Evolutionary conservation across 2,113 vertebrate species (phyloP).

Genomic region (Chaetorhynchus papuensis): DNA sequence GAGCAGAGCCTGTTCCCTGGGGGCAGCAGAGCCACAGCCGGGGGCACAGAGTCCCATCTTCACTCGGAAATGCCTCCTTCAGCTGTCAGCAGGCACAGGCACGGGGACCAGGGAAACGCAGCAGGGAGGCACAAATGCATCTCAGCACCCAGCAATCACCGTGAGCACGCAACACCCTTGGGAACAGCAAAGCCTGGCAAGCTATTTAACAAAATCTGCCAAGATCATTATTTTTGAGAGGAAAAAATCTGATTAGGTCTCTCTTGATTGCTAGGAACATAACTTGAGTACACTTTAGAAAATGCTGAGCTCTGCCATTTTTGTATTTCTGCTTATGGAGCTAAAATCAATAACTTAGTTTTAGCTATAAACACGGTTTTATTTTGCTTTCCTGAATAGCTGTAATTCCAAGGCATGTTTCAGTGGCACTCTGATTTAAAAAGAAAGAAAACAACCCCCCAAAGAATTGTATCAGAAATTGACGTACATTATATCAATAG

Average conservation of each 20-base stretch:
- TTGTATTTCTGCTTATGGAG: conserved; percentile 2
- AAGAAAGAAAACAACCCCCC: background rate
- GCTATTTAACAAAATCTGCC: conserved; percentile 9
- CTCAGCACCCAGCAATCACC: background rate
- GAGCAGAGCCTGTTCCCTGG: background rate
- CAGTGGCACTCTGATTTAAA: background rate
- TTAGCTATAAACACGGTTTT: background rate
- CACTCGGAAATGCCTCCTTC: background rate
- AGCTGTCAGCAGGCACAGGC: background rate
- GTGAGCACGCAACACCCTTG: background rate
- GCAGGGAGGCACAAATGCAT: background rate
- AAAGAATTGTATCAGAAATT: background rate
- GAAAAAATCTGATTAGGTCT: conserved; percentile 41
- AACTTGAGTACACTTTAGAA: conserved; percentile 12
- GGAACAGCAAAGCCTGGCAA: background rate
- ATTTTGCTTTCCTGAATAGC: background rate
- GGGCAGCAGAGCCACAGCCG: background rate
- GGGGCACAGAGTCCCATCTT: background rate
- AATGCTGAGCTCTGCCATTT: conserved; percentile 37
- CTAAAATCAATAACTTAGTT: conserved; percentile 31
- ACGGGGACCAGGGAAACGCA: background rate
- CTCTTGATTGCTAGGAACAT: conserved; percentile 18
- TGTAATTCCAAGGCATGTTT: conserved; percentile 12
- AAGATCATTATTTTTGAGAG: conserved; percentile 38
- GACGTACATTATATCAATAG: background rate